Base-by-base conservation (phyloP, 1,140 invertebrate species). In the Amyelois transitella region DNA sequence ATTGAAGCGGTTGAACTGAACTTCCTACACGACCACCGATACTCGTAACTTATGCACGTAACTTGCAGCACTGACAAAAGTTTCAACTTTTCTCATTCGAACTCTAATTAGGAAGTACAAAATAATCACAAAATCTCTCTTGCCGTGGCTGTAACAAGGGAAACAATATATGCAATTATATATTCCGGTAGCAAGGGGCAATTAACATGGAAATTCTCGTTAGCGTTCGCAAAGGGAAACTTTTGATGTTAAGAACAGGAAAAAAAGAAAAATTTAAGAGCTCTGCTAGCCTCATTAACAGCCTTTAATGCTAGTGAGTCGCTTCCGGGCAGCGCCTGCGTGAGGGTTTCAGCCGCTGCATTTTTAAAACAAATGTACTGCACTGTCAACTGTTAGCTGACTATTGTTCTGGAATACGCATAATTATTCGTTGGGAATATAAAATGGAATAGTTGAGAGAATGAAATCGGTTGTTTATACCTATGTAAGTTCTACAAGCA, bases 121-220 rank as follows among this genome's bases (percentile, higher is more conserved):
- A n/a, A 71, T 69, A 78, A 66, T 68, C 60, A 62, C 66, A 58
- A 69, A 69, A 72, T 69, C 62, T 73, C 65, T 60, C 68, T 75
- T 71, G 58, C 54, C 55, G 62, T 64, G 58, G 61, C 62, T 65
- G 62, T 49, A 70, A 69, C 60, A 70, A 67, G 61, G 65, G 63
- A 74, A 79, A 79, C 74, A 82, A 79, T 82, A 75, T 73, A 80
- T 81, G 71, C 70, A 80, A 83, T 78, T 77, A 78, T 74, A 76
- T 72, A 81, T 81, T 80, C 77, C 62, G 66, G 64, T 51, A 70
- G 49, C 65, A 66, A 61, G 55, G 65, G 77, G 74, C 79, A 84
- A 84, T 84, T 84, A 84, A 75, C 74, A 77, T 79, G 73, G 69
- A 74, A 82, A 80, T 81, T 79, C 79, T 85, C 75, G 69, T 84